Base-by-base conservation (phyloP, 2,113 vertebrate species). In the Ariopsis seemanni region DNA sequence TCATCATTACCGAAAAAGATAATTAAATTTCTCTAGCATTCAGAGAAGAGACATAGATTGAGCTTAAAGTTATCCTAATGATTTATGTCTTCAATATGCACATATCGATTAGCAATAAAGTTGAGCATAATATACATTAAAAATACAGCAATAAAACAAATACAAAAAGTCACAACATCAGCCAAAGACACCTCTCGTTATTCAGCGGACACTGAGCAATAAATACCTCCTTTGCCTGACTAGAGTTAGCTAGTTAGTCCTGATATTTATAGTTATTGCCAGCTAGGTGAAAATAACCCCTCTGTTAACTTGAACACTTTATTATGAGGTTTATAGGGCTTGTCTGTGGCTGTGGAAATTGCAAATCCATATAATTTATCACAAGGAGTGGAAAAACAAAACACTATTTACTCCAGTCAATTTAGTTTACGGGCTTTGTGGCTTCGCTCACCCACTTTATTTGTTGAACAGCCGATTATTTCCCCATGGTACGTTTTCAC, bases 301-400 rank as follows among this genome's bases (percentile, higher is more conserved):
- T 86, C 85, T 83, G 86, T 91, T 91, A 92, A 91, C 91, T 88
- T 89, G 82, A 75, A 72, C 82, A 87, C 85, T 90, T 90, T 91
- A 91, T 91, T 91, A 91, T 89, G 67, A 89, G 74, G 75, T 92
- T 91, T 91, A 92, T 91, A 91, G 91, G 87, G 85, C 89, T 91
- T 90, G 88, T 90, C 90, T 90, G 81, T 77, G 89, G 85, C 89
- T 65, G 34, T 90, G 85, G 91, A 92, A 91, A 92, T 91, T 91
- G 90, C 90, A 89, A 88, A 92, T 91, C 91, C 91, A 90, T 91
- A 89, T 82, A 89, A 85, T 91, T 91, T 87, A 90, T 92, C 92
- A 91, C 86, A 85, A 85, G 81, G 34, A 90, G 85, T 82, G 60
- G 84, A 90, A 87, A 88, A 88, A 88, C 85, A 89, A 89, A 89